Evolutionary conservation across 2,888 invertebrate genomes (phyloP), one percentile per base, ranked within the genome.

Genomic region (Rhagonycha lutea): DNA sequence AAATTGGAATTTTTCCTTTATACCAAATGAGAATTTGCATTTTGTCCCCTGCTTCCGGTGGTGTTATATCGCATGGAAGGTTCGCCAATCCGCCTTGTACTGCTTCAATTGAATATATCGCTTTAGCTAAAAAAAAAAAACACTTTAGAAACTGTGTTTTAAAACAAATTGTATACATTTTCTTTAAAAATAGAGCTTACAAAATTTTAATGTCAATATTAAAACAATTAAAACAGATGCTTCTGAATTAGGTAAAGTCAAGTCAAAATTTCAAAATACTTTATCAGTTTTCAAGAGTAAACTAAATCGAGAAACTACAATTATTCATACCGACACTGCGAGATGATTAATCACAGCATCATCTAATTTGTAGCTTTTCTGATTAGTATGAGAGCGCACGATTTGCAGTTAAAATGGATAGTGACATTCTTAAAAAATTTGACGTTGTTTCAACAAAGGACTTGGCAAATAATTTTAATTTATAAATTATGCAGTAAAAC

Each of bases 341-440:
- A 67, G 75, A 78, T 75, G 77, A 80, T 80, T 80, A 80, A 80
- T 80, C 78, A 74, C 73, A 68, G 65, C 70, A 77, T 71, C 78
- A 77, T 75, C 78, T 80, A 78, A 79, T 79, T 80, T 72, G 78
- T 69, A 72, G 63, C 78, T 79, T 78, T 72, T 75, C 74, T 79
- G 77, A 60, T 79, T 74, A 69, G 68, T 73, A 73, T 65, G 60
- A 61, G 69, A 73, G 32, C 26, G 73, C 73, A 65, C 60, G 63
- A 73, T 69, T 61, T 32, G 47, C 61, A 63, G 68, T 61, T 67
- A n/a, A 12, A 12, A 61, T 29, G 9, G 18, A 29, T 26, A 67
- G 61, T 60, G 24, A n/a, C 47, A n/a, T 26, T 24, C 60, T 69
- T 69, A 69, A n/a, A 47, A 47, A 47, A n/a, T 47, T 47, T 47